These are phyloP conservation scores for Monarcha castaneiventris DNA, from an alignment of 2,113 vertebrate species.

Conservation along the genomic window DNA sequence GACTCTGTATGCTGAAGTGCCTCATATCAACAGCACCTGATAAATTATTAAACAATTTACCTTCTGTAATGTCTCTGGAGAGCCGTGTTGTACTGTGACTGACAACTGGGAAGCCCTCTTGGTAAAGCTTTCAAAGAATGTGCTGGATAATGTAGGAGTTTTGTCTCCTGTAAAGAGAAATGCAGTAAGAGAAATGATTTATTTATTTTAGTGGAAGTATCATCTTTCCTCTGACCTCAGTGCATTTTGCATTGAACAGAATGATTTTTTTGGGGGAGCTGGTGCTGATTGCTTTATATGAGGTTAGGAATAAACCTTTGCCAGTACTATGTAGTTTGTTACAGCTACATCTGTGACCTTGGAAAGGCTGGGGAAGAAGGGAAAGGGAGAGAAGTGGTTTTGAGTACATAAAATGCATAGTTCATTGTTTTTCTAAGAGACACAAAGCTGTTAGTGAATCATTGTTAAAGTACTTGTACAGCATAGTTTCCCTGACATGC, in stretches of 20 bases:
- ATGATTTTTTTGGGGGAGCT: neutral
- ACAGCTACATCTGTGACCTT: neutral
- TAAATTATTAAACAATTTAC: conserved; percentile 72
- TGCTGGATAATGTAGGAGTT: neutral
- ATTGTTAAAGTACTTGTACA: neutral
- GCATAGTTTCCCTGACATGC: neutral
- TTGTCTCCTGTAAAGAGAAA: conserved; percentile 8
- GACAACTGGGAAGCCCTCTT: conserved; percentile 51
- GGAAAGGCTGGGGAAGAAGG: neutral
- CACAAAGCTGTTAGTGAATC: neutral
- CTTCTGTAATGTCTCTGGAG: conserved; percentile 54
- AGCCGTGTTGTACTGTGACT: conserved; percentile 30
- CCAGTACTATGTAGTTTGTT: neutral
- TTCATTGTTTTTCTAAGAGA: neutral
- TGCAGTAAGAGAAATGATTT: conserved; percentile 8
- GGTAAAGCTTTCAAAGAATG: conserved; percentile 25
- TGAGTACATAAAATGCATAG: neutral
- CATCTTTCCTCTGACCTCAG: neutral
- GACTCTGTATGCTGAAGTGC: conserved; percentile 23
- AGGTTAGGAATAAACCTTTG: neutral
- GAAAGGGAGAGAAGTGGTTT: neutral
- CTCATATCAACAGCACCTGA: conserved; percentile 34
- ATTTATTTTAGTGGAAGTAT: conserved; percentile 16
- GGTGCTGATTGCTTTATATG: neutral
- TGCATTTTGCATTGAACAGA: conserved; percentile 2